phyloP scores from a whole-genome alignment of 2,888 invertebrate species.

The Mellilla xanthometata region DNA sequence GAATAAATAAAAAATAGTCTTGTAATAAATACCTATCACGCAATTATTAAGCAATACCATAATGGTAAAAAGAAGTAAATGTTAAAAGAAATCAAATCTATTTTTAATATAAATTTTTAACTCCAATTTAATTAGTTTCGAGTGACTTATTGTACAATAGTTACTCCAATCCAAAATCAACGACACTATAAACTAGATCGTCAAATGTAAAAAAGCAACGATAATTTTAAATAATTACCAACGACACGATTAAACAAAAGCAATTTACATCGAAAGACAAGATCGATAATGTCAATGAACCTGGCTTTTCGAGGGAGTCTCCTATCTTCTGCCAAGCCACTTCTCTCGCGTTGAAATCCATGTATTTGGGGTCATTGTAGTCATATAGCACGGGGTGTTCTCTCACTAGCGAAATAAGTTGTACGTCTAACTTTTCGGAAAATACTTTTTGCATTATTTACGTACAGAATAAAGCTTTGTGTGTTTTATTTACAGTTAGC shows the following conservation, averaged over 20 bases:
- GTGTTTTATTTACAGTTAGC: slow-evolving; percentile 2
- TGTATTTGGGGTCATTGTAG: slow-evolving; percentile 59
- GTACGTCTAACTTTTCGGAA: slow-evolving; percentile 55
- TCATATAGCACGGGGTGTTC: slow-evolving; percentile 65
- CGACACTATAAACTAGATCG: slow-evolving; percentile 22
- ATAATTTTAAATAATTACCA: slow-evolving; percentile 9
- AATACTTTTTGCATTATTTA: slow-evolving; percentile 42
- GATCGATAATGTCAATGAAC: slow-evolving; percentile 44
- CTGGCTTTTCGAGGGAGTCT: slow-evolving; percentile 64
- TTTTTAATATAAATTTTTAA: too few species aligned
- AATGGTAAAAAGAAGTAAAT: too few species aligned
- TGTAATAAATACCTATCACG: too few species aligned
- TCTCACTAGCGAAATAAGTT: slow-evolving; percentile 58
- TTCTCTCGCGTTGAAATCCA: slow-evolving; percentile 70
- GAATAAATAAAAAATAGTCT: too few species aligned
- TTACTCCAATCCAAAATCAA: slow-evolving; percentile 14
- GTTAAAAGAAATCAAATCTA: too few species aligned
- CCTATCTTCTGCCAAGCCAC: slow-evolving; percentile 76
- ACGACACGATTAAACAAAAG: slow-evolving; percentile 38
- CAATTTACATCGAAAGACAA: slow-evolving; percentile 18
- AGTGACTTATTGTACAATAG: slow-evolving; percentile 14
- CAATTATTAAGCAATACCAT: too few species aligned
- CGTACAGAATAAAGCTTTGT: not conserved
- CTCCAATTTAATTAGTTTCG: too few species aligned
- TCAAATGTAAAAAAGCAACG: slow-evolving; percentile 18